Evolutionary conservation across 2,888 invertebrate species (phyloP).

Genomic region (Mythimna albipuncta): DNA sequence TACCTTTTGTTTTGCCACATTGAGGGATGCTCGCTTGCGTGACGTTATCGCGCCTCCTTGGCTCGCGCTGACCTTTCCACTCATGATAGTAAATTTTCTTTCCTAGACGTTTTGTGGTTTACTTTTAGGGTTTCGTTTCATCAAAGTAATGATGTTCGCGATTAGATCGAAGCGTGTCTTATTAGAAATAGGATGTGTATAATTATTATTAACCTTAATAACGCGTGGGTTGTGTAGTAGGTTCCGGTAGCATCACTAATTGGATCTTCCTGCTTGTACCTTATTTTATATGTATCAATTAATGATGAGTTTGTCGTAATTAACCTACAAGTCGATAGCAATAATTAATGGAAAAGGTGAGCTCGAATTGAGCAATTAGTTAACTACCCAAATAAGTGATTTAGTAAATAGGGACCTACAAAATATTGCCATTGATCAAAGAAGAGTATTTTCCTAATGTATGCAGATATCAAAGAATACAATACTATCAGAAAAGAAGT

Average conservation of each 20-base stretch:
- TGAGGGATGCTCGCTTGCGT: constrained; percentile 88
- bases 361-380: background rate
- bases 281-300: constrained; percentile 38
- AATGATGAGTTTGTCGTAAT: constrained; percentile 32
- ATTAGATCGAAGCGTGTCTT: constrained; percentile 69
- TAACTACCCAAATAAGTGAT: background rate
- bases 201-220: constrained; percentile 74
- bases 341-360: background rate
- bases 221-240: constrained; percentile 56
- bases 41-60: constrained; percentile 86
- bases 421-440: background rate
- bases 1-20: constrained; percentile 89
- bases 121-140: constrained; percentile 73
- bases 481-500: background rate
- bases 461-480: background rate
- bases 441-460: background rate
- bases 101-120: constrained; percentile 82
- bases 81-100: constrained; percentile 87
- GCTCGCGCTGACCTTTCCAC: constrained; percentile 86
- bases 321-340: constrained; percentile 13
- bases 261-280: constrained; percentile 43
- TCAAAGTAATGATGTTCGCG: constrained; percentile 75
- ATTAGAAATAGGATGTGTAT: constrained; percentile 62
- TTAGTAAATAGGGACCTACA: background rate
- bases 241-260: constrained; percentile 54